Percentiles rank a stretch among this genome's conserved stretches.
These are phyloP conservation scores for Erythrocercus mccallii DNA, from an alignment of 2,113 vertebrate genomes.

Conservation along the genomic window DNA sequence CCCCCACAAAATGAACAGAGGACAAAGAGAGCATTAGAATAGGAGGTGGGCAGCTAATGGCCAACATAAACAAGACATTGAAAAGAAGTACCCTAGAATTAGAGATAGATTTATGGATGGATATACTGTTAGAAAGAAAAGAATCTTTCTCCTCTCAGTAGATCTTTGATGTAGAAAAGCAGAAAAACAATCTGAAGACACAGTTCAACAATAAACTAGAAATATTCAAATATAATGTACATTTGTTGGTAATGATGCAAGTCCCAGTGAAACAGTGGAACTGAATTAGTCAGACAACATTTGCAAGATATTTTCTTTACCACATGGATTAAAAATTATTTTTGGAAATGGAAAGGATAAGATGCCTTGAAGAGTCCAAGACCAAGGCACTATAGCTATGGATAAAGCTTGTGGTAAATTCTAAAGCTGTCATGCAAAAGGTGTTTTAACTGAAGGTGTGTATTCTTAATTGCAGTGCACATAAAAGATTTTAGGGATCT, in stretches of 20 bases:
- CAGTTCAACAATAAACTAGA: not conserved
- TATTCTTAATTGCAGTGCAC: not conserved
- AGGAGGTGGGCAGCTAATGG: accelerated
- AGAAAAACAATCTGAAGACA: not conserved
- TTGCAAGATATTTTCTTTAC: not conserved
- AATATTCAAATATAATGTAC: not conserved
- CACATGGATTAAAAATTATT: not conserved
- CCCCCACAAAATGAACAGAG: not conserved
- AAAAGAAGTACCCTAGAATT: not conserved
- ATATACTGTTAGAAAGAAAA: not conserved
- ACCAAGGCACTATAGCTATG: accelerated
- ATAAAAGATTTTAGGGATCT: not conserved
- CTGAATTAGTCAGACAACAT: not conserved
- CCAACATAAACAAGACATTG: not conserved
- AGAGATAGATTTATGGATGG: not conserved
- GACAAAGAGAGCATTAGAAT: not conserved
- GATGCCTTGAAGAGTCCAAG: not conserved
- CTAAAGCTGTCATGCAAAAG: accelerated
- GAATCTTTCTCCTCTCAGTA: not conserved
- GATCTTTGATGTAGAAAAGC: not conserved
- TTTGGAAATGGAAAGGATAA: not conserved
- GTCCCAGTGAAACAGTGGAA: not conserved
- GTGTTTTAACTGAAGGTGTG: not conserved
- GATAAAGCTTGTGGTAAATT: not conserved
- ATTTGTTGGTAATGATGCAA: not conserved